Evolutionary conservation across 2,113 vertebrate species (phyloP).

Genomic region (Silurus meridionalis): DNA sequence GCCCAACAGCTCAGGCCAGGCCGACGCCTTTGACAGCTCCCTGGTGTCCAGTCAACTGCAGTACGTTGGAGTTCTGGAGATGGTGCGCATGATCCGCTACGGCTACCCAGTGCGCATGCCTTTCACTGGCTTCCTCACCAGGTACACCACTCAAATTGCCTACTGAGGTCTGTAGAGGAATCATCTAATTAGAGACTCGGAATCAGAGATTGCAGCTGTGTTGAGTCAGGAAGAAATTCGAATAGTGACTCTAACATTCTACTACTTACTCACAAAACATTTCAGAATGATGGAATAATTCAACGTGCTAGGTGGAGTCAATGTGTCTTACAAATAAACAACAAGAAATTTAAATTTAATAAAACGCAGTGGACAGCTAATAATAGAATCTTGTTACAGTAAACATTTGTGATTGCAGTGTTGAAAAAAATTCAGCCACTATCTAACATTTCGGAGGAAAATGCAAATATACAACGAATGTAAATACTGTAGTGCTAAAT

Average conservation of each 20-base stretch:
- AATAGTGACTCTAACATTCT: background rate
- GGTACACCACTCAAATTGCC: constrained; percentile 66
- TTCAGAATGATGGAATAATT: background rate
- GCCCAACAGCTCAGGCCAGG: constrained; percentile 78
- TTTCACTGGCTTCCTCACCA: constrained; percentile 85
- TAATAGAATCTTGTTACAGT: background rate
- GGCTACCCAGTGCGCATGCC: constrained; percentile 86
- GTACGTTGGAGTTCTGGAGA: constrained; percentile 88
- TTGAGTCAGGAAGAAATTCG: background rate
- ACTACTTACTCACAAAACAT: background rate
- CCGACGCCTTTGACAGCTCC: constrained; percentile 84
- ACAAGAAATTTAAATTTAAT: background rate
- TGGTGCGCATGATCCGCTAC: constrained; percentile 88
- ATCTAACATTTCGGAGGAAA: background rate
- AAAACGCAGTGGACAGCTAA: background rate
- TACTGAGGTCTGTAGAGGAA: background rate
- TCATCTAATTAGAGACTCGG: background rate
- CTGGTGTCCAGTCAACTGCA: constrained; percentile 91
- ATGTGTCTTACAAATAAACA: background rate
- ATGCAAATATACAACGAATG: too few species aligned
- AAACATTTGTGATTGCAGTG: background rate
- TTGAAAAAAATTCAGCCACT: background rate
- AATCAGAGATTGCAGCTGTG: background rate
- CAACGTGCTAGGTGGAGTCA: background rate
- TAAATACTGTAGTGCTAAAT: too few species aligned